phyloP scores from a whole-genome alignment of 2,888 invertebrate genomes.

The Dicyrtoma fusca region DNA sequence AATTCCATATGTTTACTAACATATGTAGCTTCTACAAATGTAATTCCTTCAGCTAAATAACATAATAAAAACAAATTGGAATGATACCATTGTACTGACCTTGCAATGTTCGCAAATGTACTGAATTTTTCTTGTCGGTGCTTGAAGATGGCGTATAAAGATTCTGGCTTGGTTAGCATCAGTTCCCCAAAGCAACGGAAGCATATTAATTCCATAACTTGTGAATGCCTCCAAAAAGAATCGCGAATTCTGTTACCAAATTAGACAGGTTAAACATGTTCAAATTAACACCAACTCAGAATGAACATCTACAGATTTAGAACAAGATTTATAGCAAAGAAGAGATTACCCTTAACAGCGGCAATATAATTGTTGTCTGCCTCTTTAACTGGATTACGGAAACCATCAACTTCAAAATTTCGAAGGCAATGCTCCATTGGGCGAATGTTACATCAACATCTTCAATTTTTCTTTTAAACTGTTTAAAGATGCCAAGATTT shows the following conservation, averaged over 20 bases:
- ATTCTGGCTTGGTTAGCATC: constrained; percentile 15
- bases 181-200: constrained; percentile 28
- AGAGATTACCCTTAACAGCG: constrained; percentile 21
- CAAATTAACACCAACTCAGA: not conserved
- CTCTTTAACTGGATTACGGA: constrained; percentile 19
- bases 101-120: constrained; percentile 37
- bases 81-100: constrained; percentile 18
- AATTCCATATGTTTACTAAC: not conserved
- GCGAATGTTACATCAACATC: constrained; percentile 14
- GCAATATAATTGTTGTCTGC: constrained; percentile 18
- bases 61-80: not conserved
- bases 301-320: not conserved
- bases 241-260: constrained; percentile 17
- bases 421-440: constrained; percentile 20
- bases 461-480: constrained; percentile 21
- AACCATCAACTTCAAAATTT: constrained; percentile 20
- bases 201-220: constrained; percentile 28
- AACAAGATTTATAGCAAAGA: not conserved
- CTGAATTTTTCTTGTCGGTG: constrained; percentile 33
- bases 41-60: not conserved
- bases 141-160: constrained; percentile 25
- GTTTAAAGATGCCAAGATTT: too few relatives aligned
- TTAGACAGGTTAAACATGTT: not conserved
- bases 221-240: constrained; percentile 30
- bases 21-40: too few relatives aligned